Conservation (phyloP, 1,140 invertebrate genomes). For the Anoplophora glabripennis region DNA sequence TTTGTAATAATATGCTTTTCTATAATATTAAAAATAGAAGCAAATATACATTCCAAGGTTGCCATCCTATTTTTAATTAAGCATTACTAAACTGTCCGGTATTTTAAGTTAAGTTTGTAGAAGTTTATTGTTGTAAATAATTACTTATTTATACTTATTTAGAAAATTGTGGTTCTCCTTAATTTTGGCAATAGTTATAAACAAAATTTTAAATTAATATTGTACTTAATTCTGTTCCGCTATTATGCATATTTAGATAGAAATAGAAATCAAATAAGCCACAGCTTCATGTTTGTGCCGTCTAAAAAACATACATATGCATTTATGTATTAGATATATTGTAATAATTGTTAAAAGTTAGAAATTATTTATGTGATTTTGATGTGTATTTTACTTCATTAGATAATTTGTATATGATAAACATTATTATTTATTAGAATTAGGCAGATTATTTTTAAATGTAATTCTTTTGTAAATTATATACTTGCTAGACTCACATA, state of each 20-base stretch:
- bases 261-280: conserved; percentile 26
- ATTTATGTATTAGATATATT: conserved; percentile 40
- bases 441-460: conserved; percentile 14
- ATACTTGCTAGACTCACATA: background rate
- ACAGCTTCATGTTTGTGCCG: conserved; percentile 39
- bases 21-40: background rate
- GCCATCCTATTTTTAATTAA: conserved; percentile 18
- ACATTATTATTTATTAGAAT: conserved; percentile 17
- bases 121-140: conserved; percentile 34
- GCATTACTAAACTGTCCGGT: background rate
- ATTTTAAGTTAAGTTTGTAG: conserved; percentile 20
- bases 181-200: background rate
- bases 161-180: background rate
- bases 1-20: conserved; percentile 16
- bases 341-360: conserved; percentile 40
- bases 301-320: conserved; percentile 33
- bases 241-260: conserved; percentile 23
- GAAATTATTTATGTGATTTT: conserved; percentile 43
- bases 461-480: conserved; percentile 21
- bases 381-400: conserved; percentile 27
- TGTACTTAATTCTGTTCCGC: background rate
- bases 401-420: conserved; percentile 16
- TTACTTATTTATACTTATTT: conserved; percentile 2
- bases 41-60: conserved; percentile 27
- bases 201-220: background rate